phyloP scores from a whole-genome alignment of 2,113 vertebrate species.

The Pituophis catenifer region DNA sequence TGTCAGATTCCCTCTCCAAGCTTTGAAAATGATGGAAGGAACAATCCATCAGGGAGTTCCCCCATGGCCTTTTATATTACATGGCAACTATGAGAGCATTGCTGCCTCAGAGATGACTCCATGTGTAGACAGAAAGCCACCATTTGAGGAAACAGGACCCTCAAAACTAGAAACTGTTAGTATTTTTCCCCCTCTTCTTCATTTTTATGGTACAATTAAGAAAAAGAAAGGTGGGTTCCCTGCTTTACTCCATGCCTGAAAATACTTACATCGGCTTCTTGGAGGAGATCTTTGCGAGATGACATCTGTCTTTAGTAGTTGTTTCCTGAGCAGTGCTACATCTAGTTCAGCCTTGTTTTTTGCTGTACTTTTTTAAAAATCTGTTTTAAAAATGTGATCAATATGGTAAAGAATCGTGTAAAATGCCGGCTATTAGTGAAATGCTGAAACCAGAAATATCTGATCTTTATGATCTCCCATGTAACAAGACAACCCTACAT shows the following conservation, averaged over 20 bases:
- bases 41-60: neutral
- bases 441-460: neutral
- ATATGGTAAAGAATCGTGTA: neutral
- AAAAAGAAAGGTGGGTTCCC: neutral
- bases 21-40: neutral
- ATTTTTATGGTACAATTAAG: neutral
- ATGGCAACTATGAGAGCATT: constrained; percentile 1
- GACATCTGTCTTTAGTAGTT: neutral
- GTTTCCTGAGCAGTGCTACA: neutral
- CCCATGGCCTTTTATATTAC: neutral
- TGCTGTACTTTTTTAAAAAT: neutral
- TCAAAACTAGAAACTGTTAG: neutral
- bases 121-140: neutral
- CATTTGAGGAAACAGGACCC: neutral
- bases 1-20: neutral
- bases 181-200: too few species aligned
- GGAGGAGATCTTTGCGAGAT: neutral
- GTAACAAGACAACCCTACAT: neutral
- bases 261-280: neutral
- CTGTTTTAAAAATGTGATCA: neutral
- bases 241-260: neutral
- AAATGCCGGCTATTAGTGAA: neutral
- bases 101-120: neutral
- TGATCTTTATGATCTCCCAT: neutral
- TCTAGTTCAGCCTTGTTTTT: neutral